Base-by-base conservation (phyloP, 2,113 vertebrate species). In the Poeciliopsis retropinna region DNA sequence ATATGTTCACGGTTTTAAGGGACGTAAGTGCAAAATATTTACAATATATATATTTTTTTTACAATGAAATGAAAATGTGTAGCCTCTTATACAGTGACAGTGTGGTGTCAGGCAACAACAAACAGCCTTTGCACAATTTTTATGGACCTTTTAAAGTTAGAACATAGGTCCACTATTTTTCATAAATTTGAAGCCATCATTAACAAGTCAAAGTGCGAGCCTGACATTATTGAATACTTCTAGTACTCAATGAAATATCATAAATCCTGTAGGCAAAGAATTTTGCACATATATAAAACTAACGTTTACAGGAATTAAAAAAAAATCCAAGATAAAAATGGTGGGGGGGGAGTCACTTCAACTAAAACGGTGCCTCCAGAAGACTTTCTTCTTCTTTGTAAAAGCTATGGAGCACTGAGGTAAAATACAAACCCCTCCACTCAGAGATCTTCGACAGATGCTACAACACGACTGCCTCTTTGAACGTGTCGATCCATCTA, bases 401-500 rank as follows among this genome's bases (percentile, higher is more conserved):
- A 44, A 69, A 74, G 61, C 64, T 62, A 65, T 44, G 69, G 67
- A 75, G 70, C 51, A 78, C 63, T 82, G 84, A 89, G 80, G 83
- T 87, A 81, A 89, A 83, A 87, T 10, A 64, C 29, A 12, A 79
- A 29, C 54, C 64, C 66, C 67, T n/a, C 65, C 65, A 74, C 13
- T 66, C n/a, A 27, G 51, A n/a, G 25, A 57, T 5, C 61, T 12
- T 22, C n/a, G 2, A 15, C 65, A 54, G 5, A 68, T 3, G 63
- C 94, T 96, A 97, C 73, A 99, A 93, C 69, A 99, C 85, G 32
- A 95, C 96, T 85, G 97, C 97, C 90, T 97, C 96, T 84, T 96
- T 96, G 93, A 99, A 99, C 37, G 96, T 96, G 84, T 96, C 94
- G 83, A 98, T 97, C 98, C 98, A 99, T 89, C 98, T 99, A 79